Conservation (phyloP, 2,113 vertebrate genomes). For the Cheirogaleus medius region DNA sequence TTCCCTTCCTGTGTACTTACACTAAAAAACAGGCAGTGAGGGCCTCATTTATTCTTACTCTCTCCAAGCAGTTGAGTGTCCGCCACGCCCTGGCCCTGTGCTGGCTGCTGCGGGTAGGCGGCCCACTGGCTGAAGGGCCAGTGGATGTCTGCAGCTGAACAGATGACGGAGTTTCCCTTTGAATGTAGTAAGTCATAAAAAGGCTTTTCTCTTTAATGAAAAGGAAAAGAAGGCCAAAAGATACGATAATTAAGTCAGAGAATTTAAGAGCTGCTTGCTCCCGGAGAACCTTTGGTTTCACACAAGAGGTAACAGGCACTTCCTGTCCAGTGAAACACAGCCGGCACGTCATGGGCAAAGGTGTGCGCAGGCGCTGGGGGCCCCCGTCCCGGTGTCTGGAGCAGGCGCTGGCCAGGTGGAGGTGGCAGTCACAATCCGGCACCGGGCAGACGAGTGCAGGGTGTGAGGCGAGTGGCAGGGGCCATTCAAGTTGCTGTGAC, state of each 20-base stretch:
- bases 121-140: neutral
- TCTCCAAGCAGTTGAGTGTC: neutral
- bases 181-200: neutral
- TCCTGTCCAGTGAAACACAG: neutral
- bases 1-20: neutral
- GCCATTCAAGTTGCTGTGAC: neutral
- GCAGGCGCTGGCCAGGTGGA: neutral
- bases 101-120: neutral
- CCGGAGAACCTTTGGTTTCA: neutral
- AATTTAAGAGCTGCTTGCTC: neutral
- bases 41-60: neutral
- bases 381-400: neutral
- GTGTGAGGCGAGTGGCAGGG: neutral
- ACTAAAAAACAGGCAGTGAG: neutral
- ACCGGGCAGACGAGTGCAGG: fast-evolving
- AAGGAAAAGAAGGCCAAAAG: neutral
- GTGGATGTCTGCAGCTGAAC: neutral
- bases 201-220: neutral
- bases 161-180: neutral
- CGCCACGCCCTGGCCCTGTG: neutral
- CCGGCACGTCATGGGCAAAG: neutral
- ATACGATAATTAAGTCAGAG: neutral
- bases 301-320: neutral
- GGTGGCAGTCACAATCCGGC: neutral
- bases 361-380: neutral